phyloP scores from a whole-genome alignment of 2,113 vertebrate species.

The Daubentonia madagascariensis region DNA sequence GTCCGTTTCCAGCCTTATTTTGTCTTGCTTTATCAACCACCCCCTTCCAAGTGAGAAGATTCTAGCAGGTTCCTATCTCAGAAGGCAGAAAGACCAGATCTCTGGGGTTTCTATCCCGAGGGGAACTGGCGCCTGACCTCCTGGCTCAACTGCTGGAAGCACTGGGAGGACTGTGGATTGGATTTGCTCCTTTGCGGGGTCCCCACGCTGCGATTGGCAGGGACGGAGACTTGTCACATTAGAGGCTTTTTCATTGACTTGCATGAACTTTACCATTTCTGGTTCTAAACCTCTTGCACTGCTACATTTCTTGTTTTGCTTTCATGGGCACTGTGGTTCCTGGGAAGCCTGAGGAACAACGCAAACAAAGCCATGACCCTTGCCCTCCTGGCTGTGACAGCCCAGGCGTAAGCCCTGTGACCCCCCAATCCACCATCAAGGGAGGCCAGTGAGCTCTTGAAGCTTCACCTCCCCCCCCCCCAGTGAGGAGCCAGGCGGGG shows the following conservation, averaged over 20 bases:
- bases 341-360: neutral
- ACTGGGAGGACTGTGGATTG: rapidly evolving
- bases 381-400: neutral
- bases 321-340: neutral
- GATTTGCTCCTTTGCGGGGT: neutral
- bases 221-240: rapidly evolving
- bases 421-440: neutral
- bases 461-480: neutral
- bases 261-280: neutral
- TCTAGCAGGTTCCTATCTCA: neutral
- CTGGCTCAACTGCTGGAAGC: neutral
- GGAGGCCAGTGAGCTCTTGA: neutral
- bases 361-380: neutral
- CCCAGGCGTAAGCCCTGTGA: neutral
- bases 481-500: neutral
- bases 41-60: neutral
- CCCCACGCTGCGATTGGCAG: rapidly evolving
- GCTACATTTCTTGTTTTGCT: neutral
- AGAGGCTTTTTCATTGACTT: neutral
- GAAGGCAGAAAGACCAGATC: neutral
- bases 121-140: too few species aligned
- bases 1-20: neutral
- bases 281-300: neutral
- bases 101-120: neutral
- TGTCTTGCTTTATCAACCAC: neutral